Evolutionary conservation across 2,888 invertebrate species (phyloP).

Genomic region (Lottia scabra): DNA sequence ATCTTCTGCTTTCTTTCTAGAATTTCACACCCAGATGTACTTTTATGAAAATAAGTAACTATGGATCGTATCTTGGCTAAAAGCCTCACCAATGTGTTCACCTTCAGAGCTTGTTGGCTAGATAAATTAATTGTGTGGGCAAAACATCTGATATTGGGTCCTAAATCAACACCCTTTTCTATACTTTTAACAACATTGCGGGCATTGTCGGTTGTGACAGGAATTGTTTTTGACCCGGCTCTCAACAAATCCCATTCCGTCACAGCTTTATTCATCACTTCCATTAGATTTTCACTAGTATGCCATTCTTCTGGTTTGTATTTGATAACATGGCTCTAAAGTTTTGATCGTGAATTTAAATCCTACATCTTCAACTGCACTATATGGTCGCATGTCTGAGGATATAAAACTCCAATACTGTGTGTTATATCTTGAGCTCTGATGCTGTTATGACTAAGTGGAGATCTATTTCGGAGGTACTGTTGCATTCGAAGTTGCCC

Average conservation of each 20-base stretch:
- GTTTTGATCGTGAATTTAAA: not conserved
- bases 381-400: not conserved
- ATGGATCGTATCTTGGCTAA: constrained; percentile 8
- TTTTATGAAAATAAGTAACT: constrained; percentile 16
- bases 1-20: constrained; percentile 13
- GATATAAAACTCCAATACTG: no score
- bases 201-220: constrained; percentile 9
- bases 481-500: no score
- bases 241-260: constrained; percentile 7
- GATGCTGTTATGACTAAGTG: no score
- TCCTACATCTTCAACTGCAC: constrained; percentile 14
- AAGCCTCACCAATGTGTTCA: constrained; percentile 4
- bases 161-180: not conserved
- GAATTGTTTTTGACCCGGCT: not conserved
- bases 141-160: constrained; percentile 16
- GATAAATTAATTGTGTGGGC: constrained; percentile 18
- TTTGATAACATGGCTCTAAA: constrained; percentile 11
- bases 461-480: no score
- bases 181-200: constrained; percentile 9
- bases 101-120: constrained; percentile 10
- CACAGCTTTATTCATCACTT: not conserved
- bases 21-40: constrained; percentile 6
- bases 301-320: constrained; percentile 9
- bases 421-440: no score
- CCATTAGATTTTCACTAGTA: constrained; percentile 4